Base-by-base conservation (phyloP, 30 jellyfish, hydroid and myxozoan species). In the Nemopilema nomurai region DNA sequence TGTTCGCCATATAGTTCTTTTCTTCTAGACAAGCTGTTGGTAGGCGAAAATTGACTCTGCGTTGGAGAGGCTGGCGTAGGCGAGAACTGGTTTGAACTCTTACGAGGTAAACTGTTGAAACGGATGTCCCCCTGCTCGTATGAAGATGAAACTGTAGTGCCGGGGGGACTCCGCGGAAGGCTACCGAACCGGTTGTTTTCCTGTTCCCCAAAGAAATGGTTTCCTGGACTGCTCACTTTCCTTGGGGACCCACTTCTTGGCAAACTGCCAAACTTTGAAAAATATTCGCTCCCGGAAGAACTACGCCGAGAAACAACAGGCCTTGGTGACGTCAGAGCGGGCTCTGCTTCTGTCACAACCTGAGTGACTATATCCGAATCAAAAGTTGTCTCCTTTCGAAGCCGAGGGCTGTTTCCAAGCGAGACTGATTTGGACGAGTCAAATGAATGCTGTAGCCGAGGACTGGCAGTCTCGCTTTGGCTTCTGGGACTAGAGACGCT, bases 341-440 rank as follows among this genome's bases (percentile, higher is more conserved):
- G 16, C 18, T 71, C 79, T 78, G 79, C 0, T 22, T 69, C 81
- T 24, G 86, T 69, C 74, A 83, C 81, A 8, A 71, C 63, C 13
- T 73, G 64, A 27, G 86, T 72, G 19, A 62, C 57, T 24, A 83
- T 70, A 18, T 71, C 81, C 16, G 92, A 25, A 13, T 71, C 92
- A 50, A 83, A 71, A 4, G 86, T 83, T 3, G 86, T 83, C 74
- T 83, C 92, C 57, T 72, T 83, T 20, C 79, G 49, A 4, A 62
- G 66, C 80, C 76, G 74, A 0, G 87, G 87, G 57, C 87, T 84
- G 32, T 51, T 68, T 64, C 89, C 89, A 16, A 79, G 81, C 0
- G 89, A 79, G 64, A 22, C 41, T 22, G 89, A 79, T n/a, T 65
- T 79, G 16, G 29, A 49, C 21, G 75, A 52, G 30, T 50, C 81